phyloP scores from a whole-genome alignment of 2,113 vertebrate species.

The Willisornis vidua region DNA sequence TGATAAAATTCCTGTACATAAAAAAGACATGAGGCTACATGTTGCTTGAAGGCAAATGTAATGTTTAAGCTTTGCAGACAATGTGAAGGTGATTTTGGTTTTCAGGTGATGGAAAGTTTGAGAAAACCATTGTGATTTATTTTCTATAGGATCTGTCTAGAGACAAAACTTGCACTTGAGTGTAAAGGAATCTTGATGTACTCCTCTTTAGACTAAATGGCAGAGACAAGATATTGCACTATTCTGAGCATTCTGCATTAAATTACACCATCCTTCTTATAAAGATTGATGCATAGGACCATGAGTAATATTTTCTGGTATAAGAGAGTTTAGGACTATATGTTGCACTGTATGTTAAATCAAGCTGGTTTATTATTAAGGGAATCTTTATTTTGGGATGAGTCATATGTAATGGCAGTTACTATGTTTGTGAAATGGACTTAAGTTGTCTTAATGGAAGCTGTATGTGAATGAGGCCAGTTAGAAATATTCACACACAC shows the following conservation, averaged over 20 bases:
- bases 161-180: not conserved
- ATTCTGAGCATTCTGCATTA: not conserved
- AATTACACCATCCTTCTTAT: not conserved
- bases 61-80: not conserved
- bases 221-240: not conserved
- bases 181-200: not conserved
- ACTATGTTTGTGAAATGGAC: not conserved
- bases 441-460: too few relatives aligned
- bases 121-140: not conserved
- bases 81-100: not conserved
- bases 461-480: not conserved
- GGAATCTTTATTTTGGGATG: not conserved
- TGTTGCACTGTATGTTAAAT: not conserved
- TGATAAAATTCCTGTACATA: conserved; percentile 35
- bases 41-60: not conserved
- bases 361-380: not conserved
- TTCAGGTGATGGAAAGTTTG: not conserved
- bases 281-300: not conserved
- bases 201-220: not conserved
- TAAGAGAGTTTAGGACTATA: not conserved
- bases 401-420: not conserved
- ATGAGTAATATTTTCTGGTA: not conserved
- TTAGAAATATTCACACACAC: not conserved
- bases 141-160: not conserved
- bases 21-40: not conserved